Evolutionary conservation across 2,888 invertebrate species (phyloP), one percentile per base, ranked within the genome.

Genomic region (Nemapogon koenigi): DNA sequence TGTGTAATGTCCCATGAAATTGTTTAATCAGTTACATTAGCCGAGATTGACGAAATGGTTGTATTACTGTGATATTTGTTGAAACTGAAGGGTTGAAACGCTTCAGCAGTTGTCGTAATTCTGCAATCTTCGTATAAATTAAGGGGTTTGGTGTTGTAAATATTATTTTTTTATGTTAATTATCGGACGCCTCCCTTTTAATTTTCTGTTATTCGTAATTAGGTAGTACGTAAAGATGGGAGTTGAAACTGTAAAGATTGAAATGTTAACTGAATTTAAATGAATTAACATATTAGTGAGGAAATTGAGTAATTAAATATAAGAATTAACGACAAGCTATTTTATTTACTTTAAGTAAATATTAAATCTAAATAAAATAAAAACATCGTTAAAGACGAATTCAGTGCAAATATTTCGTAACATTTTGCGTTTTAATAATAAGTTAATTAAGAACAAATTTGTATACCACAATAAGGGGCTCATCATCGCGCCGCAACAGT

Each of bases 161-260:
- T 75, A 78, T 75, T 75, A 75, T 76, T 78, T 78, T 78, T 78
- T 78, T 76, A 76, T 78, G 76, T 75, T 76, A 76, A 76, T 76
- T 61, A 68, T 67, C 8, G 61, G 66, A 67, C 69, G 75, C 75
- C 71, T 73, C 69, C 73, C 71, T 76, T 73, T 76, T 78, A 75
- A 76, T 76, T 71, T 68, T 70, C 70, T 72, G 73, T 72, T 72
- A 72, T 67, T 66, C 60, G 67, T 75, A 76, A 76, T 76, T 76
- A 73, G 68, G 50, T 51, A 52, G 46, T 49, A 46, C 6, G 22
- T 10, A 22, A 10, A 6, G 22, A 22, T 22, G 22, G 22, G 22
- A 22, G 10, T 22, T 22, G 4, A n/a, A n/a, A n/a, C n/a, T n/a
- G n/a, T n/a, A n/a, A n/a, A n/a, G n/a, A n/a, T n/a, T n/a, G n/a